These are phyloP conservation scores for Ptychochromis oligacanthus DNA, from an alignment of 2,113 vertebrate species.

Conservation along the genomic window DNA sequence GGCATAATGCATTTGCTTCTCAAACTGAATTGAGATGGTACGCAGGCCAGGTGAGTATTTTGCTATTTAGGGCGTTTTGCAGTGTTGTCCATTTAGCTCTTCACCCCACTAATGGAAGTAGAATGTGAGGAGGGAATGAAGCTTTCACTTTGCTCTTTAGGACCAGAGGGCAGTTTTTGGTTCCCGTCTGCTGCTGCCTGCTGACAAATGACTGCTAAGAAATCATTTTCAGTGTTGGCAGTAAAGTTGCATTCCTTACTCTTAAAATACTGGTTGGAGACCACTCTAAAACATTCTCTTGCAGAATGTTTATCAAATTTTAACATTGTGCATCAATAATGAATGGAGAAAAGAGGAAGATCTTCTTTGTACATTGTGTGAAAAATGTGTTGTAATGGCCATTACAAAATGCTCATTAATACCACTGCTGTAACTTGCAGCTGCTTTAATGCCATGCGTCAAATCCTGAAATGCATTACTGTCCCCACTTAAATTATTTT, in stretches of 20 bases:
- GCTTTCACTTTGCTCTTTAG: not conserved
- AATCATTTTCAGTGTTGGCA: not conserved
- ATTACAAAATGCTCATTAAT: constrained; percentile 44
- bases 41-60: not conserved
- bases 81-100: not conserved
- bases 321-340: not conserved
- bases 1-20: no score
- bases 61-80: not conserved
- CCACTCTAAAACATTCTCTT: not conserved
- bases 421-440: not conserved
- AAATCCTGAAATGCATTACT: not conserved
- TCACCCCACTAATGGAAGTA: not conserved
- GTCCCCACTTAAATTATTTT: constrained; percentile 44
- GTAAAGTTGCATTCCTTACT: not conserved
- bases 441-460: constrained; percentile 2
- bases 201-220: not conserved
- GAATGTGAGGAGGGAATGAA: not conserved
- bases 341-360: not conserved
- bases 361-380: not conserved
- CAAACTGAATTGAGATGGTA: not conserved
- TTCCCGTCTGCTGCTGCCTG: not conserved
- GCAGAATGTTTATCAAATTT: not conserved
- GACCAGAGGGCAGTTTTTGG: not conserved
- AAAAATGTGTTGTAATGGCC: not conserved
- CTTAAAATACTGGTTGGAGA: not conserved